Percentiles rank a stretch among this genome's conserved stretches.
These are phyloP conservation scores for Poeciliopsis gracilis DNA, from an alignment of 2,797 vertebrate species.

Conservation along the genomic window DNA sequence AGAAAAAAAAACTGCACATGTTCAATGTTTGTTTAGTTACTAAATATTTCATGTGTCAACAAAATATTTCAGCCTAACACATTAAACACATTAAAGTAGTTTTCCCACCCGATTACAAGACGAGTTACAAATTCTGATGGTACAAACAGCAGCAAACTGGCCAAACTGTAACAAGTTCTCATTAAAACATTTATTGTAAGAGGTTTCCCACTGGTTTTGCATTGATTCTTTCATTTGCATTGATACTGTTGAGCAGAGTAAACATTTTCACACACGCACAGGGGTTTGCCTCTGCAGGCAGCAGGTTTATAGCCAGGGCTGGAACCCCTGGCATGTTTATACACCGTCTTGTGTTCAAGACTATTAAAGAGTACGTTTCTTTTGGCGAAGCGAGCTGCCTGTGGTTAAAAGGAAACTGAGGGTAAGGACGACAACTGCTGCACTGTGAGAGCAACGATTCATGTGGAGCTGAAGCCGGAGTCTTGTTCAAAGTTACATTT, in stretches of 20 bases:
- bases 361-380: background rate
- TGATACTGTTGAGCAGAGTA: constrained; percentile 2
- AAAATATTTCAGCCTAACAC: background rate
- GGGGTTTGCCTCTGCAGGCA: background rate
- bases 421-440: background rate
- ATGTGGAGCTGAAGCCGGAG: background rate
- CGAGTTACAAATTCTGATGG: background rate
- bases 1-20: background rate
- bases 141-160: background rate
- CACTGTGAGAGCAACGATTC: background rate
- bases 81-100: background rate
- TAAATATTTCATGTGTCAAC: background rate
- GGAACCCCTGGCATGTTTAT: background rate
- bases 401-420: background rate
- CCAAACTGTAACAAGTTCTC: background rate
- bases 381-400: background rate
- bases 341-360: background rate
- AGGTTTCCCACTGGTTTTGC: background rate
- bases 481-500: background rate
- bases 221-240: background rate
- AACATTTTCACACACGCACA: background rate
- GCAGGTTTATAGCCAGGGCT: background rate
- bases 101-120: background rate
- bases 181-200: background rate
- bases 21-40: background rate